phyloP scores from a whole-genome alignment of 1,140 invertebrate species.

The Pseudomyrmex flavicornis region DNA sequence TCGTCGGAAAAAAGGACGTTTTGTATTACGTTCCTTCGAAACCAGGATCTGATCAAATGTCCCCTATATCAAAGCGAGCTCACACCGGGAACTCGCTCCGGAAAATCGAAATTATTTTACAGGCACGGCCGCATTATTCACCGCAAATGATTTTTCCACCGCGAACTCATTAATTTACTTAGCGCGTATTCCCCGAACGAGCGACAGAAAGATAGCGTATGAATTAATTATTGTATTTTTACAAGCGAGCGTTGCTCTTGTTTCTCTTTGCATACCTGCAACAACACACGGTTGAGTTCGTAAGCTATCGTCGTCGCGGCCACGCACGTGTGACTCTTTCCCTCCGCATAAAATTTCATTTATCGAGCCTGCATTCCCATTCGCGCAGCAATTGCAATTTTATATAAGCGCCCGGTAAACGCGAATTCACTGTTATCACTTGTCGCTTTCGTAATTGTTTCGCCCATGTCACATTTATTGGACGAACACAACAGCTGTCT shows the following conservation, averaged over 20 bases:
- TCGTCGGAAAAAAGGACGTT: constrained; percentile 20
- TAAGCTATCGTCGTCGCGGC: constrained; percentile 18
- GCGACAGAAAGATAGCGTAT: no score
- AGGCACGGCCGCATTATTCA: neutral
- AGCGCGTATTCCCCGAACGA: no score
- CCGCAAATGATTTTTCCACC: neutral
- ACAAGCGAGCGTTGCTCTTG: neutral
- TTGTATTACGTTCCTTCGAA: constrained; percentile 49
- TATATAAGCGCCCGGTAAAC: constrained; percentile 53
- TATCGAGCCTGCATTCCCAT: constrained; percentile 37
- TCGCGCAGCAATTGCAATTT: constrained; percentile 57
- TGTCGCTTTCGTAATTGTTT: constrained; percentile 76
- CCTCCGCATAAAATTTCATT: constrained; percentile 54
- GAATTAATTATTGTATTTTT: constrained; percentile 3
- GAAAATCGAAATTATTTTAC: constrained; percentile 48
- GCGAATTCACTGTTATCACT: constrained; percentile 75
- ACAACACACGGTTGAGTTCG: neutral
- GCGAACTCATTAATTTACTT: neutral
- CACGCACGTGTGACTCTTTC: neutral
- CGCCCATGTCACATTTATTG: constrained; percentile 72
- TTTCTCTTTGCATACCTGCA: no score
- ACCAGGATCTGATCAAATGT: constrained; percentile 58
- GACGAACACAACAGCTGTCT: constrained; percentile 62
- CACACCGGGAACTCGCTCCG: constrained; percentile 11
- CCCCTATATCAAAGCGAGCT: constrained; percentile 52